Evolutionary conservation across 2,888 invertebrate genomes (phyloP).

Genomic region (Metacarcinus magister): DNA sequence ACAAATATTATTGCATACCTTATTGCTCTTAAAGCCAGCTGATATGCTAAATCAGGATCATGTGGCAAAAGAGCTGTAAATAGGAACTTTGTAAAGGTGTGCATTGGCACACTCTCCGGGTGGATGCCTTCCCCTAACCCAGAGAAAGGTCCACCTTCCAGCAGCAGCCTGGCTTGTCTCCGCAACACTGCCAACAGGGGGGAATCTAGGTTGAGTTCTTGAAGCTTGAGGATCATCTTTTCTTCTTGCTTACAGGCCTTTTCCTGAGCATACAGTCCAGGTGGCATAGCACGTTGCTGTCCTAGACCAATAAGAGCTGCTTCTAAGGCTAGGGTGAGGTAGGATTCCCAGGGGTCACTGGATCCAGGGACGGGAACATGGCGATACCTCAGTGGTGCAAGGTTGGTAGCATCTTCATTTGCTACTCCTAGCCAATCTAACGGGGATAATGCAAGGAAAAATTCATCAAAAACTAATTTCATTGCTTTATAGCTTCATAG

Average conservation of each 20-base stretch:
- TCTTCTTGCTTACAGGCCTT: conserved; percentile 91
- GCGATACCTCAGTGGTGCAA: conserved; percentile 88
- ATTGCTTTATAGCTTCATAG: neutral
- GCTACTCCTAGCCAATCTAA: conserved; percentile 80
- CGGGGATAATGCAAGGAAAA: neutral
- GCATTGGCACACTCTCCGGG: conserved; percentile 93
- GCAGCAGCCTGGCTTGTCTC: conserved; percentile 87
- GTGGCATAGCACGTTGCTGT: conserved; percentile 91
- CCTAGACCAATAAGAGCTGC: conserved; percentile 92
- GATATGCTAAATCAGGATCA: conserved; percentile 92
- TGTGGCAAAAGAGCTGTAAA: conserved; percentile 91
- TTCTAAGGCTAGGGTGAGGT: conserved; percentile 90
- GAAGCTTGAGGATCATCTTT: conserved; percentile 90
- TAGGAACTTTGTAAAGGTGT: conserved; percentile 92
- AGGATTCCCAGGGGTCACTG: conserved; percentile 89
- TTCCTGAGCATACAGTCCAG: conserved; percentile 91
- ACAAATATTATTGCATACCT: conserved; percentile 84
- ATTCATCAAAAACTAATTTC: neutral
- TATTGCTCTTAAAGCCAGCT: conserved; percentile 92
- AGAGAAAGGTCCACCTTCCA: conserved; percentile 91
- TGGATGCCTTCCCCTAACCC: conserved; percentile 91
- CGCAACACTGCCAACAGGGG: conserved; percentile 89
- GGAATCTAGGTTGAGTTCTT: conserved; percentile 91
- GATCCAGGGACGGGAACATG: conserved; percentile 91
- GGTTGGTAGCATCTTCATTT: conserved; percentile 82